phyloP scores from a whole-genome alignment of 53 echinoderm and acorn worm species.

The Arbacia lixula region DNA sequence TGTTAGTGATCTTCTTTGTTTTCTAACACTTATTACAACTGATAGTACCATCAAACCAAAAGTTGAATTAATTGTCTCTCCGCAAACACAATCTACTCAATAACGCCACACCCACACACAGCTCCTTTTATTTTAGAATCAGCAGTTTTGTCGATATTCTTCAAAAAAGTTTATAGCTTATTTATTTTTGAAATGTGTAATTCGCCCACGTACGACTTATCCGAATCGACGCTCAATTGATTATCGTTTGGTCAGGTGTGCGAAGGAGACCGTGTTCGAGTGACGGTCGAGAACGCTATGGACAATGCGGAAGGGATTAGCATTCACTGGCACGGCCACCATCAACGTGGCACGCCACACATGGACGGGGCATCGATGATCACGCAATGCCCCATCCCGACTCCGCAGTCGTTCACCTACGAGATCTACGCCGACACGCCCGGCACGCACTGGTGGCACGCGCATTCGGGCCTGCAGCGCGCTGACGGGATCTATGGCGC shows the following conservation, averaged over 20 bases:
- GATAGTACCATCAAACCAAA: too few species aligned
- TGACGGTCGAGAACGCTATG: constrained; percentile 66
- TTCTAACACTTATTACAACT: too few species aligned
- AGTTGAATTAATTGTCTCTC: too few species aligned
- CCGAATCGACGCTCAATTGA: background rate
- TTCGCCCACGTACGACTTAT: background rate
- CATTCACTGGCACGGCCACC: constrained; percentile 85
- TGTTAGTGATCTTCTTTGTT: too few species aligned
- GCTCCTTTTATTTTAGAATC: background rate
- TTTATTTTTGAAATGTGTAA: too few species aligned
- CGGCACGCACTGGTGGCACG: constrained; percentile 93
- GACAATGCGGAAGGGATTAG: constrained; percentile 71
- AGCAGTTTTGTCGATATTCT: too few species aligned
- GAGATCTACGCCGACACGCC: constrained; percentile 68
- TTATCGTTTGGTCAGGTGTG: constrained; percentile 56
- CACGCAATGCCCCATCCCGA: constrained; percentile 71
- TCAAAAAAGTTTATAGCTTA: too few species aligned
- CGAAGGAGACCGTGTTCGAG: constrained; percentile 65
- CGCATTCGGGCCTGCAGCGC: constrained; percentile 82
- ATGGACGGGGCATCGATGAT: constrained; percentile 85
- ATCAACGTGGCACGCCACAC: constrained; percentile 61
- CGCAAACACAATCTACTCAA: too few species aligned
- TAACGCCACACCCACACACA: background rate
- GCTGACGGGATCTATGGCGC: constrained; percentile 79
- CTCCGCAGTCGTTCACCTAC: constrained; percentile 71